A percentile compares a stretch with the other conserved stretches of the same genome.
phyloP scores from a whole-genome alignment of 1,140 invertebrate species.

The Thaumetopoea pityocampa region DNA sequence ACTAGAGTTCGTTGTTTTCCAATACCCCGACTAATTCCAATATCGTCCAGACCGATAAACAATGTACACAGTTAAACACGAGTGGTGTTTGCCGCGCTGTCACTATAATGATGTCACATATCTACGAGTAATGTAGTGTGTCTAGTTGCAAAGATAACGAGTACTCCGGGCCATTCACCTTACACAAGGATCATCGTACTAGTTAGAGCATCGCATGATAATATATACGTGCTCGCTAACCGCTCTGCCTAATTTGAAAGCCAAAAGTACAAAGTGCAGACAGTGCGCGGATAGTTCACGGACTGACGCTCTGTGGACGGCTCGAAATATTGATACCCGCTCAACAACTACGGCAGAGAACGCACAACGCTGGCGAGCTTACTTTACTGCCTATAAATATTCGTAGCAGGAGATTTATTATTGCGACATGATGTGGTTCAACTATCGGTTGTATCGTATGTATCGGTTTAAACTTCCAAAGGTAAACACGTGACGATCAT shows the following conservation, averaged over 20 bases:
- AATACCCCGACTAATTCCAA: no score
- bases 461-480: no score
- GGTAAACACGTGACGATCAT: slow-evolving; percentile 11
- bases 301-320: slow-evolving; percentile 30
- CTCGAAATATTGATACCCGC: slow-evolving; percentile 22
- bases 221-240: slow-evolving; percentile 40
- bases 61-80: slow-evolving; percentile 24
- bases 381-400: slow-evolving; percentile 13
- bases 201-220: slow-evolving; percentile 43
- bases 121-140: slow-evolving; percentile 51
- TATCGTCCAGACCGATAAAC: slow-evolving; percentile 24
- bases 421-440: slow-evolving; percentile 20
- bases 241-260: slow-evolving; percentile 41
- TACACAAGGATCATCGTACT: slow-evolving; percentile 26
- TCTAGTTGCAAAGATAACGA: slow-evolving; percentile 49
- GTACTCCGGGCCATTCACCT: slow-evolving; percentile 44
- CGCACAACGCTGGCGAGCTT: slow-evolving; percentile 16
- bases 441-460: no score
- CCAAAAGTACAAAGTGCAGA: slow-evolving; percentile 41
- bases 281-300: slow-evolving; percentile 33
- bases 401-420: slow-evolving; percentile 21
- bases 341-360: slow-evolving; percentile 13
- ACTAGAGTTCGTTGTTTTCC: slow-evolving; percentile 12
- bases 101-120: slow-evolving; percentile 55
- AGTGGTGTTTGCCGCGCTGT: slow-evolving; percentile 31